Evolutionary conservation across 1,140 invertebrate genomes (phyloP), one percentile per base, ranked within the genome.

Genomic region (Melipona quadrifasciata): DNA sequence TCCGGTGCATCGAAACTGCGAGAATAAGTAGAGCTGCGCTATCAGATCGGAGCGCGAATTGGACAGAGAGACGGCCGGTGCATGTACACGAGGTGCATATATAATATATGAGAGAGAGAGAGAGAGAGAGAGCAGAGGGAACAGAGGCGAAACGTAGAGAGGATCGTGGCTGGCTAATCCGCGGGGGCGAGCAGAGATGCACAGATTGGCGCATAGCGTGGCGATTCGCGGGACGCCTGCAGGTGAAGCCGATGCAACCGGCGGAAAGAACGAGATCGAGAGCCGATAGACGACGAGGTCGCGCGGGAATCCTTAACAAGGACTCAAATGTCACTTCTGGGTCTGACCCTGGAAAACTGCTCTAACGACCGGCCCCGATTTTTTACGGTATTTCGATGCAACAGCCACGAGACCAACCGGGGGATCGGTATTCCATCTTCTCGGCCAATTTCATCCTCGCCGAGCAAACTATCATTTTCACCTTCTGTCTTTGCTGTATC

Each of bases 161-260:
- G 70, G 70, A 76, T 76, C 82, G 87, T 87, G 86, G 90, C 84
- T 88, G 86, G 91, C 91, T 90, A 90, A 91, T 90, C 80, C 87
- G 87, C 90, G 84, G 90, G 89, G 87, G 88, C 83, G 83, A 88
- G 87, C 71, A 73, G 84, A 89, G 89, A 85, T 91, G 78, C 79
- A 83, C 71, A 85, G 87, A 89, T 86, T 91, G 82, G 82, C 73
- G 77, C 70, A 57, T 58, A 84, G 85, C 86, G 74, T 64, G 73
- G 76, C 74, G 81, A 78, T 67, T 67, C 61, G 71, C 77, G 84
- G 31, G 80, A 85, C 71, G 83, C 67, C 70, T 82, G 83, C 78
- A 81, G 83, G 80, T 84, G 75, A 86, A 77, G 81, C 73, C 67
- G 71, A 67, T 57, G 73, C 79, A 65, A 76, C 71, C 64, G 83